Evolutionary conservation across 2,113 vertebrate species (phyloP), one percentile per base, ranked within the genome.

Genomic region (Corythornis madagascariensis): DNA sequence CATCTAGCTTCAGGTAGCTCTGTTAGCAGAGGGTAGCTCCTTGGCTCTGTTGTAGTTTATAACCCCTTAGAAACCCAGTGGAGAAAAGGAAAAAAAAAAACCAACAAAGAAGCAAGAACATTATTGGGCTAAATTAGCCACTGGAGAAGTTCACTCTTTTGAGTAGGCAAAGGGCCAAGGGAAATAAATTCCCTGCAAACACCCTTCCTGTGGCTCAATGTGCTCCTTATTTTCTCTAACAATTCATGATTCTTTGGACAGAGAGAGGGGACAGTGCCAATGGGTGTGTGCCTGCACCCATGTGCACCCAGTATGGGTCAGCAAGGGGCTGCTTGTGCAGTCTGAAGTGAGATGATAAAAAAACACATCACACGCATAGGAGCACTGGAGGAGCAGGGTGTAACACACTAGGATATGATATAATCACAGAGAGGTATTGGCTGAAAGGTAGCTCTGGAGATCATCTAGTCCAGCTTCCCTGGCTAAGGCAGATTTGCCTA

Each of bases 291-390:
- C 31, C 35, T 87, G 28, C 18, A 33, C 14, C 16, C 5, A 0
- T 19, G 13, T 2, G 1, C 5, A 18, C 21, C 16, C 5, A 13
- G 1, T 16, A 6, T 11, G 11, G 67, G 19, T 64, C 24, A n/a
- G 19, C 9, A 22, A 71, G 43, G 22, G n/a, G 10, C 16, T 25
- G 43, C 29, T 22, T 61, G 25, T 28, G n/a, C 13, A 31, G 10
- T 18, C 8, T 9, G 52, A 3, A 4, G 11, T 59, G 50, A 1
- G 29, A 16, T 50, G 33, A 28, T 13, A 8, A 59, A 83, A 92
- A 73, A 2, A 26, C 42, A 83, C 9, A n/a, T 43, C 4, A 1
- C 13, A 16, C 29, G 15, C 6, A 47, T 6, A 91, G 35, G n/a
- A 81, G 10, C 21, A 48, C 17, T 2, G 1, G 45, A 63, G 42